Conservation (phyloP, 1,140 invertebrate species). For the Pachypeltis micranthus region DNA sequence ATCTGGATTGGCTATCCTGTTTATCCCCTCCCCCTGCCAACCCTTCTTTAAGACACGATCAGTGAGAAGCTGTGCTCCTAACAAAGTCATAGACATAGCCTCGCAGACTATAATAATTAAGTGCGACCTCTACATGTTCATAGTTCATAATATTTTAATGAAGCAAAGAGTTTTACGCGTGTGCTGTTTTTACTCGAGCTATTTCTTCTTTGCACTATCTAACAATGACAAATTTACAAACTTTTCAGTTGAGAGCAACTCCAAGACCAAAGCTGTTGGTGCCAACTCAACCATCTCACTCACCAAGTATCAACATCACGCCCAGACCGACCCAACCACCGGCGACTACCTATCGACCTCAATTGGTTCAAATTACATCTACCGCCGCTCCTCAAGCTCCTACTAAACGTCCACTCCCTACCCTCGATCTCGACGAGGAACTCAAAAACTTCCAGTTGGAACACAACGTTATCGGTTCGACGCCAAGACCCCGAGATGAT, state of each 20-base stretch:
- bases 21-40: too few species aligned
- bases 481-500: slow-evolving; percentile 6
- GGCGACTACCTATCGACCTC: slow-evolving; percentile 51
- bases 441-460: slow-evolving; percentile 64
- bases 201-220: too few species aligned
- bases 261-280: slow-evolving; percentile 37
- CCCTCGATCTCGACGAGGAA: slow-evolving; percentile 55
- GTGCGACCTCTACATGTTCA: too few species aligned
- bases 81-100: too few species aligned
- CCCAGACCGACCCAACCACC: slow-evolving; percentile 41
- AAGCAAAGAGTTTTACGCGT: too few species aligned
- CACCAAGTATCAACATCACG: slow-evolving; percentile 42
- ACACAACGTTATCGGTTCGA: slow-evolving; percentile 40
- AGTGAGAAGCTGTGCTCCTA: too few species aligned
- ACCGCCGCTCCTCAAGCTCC: slow-evolving; percentile 32
- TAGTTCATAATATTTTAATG: too few species aligned
- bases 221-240: too few species aligned
- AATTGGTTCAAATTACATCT: slow-evolving; percentile 46
- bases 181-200: too few species aligned
- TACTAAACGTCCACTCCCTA: slow-evolving; percentile 32
- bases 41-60: too few species aligned
- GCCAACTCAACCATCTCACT: slow-evolving; percentile 22
- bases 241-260: slow-evolving; percentile 35
- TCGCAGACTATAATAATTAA: too few species aligned
- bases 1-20: too few species aligned